Base-by-base conservation (phyloP, 53 echinoderm and acorn worm genomes). In the Holothuria leucospilota region DNA sequence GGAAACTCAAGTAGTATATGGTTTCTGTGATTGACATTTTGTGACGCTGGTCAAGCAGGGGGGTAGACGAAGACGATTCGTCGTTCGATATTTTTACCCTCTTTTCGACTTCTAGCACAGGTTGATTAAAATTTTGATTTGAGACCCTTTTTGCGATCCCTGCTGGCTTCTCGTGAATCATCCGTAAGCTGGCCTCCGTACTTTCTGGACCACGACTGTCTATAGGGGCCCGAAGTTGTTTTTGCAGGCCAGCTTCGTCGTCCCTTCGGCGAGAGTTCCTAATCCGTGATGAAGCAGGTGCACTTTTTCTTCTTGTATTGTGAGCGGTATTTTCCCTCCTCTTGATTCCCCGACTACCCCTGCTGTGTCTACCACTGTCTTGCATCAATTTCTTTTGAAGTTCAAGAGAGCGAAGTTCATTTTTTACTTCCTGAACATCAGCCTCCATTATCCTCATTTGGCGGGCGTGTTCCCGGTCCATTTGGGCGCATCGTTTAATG, bases 361-460 rank as follows among this genome's bases (percentile, higher is more conserved):
- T 72, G 72, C 72, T 72, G n/a, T 39, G 21, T 23, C 23, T 20
- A 23, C 21, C 42, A 20, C 29, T 14, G 6, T 46, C 18, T 13
- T 72, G 72, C 40, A 42, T 21, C 39, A 72, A 13, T 46, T 18
- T 72, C 42, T 42, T 72, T 46, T 72, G 40, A 39, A 72, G 42
- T 46, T 72, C 72, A 39, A 72, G 39, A 72, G 39, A 41, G 11
- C 49, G 39, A n/a, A 72, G 39, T 21, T 72, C 72, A 46, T 72
- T 39, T 39, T 72, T 72, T 5, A 72, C 72, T 72, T 72, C 72
- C 23, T 72, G 72, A 16, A 72, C 29, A n/a, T 72, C 72, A 23
- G 72, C 42, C 4, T 72, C 72, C 40, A 72, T 39, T 72, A 72
- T 41, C 72, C 72, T 72, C 72, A 72, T 72, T 39, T 72, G 72